A percentile compares a stretch with the other conserved stretches of the same genome.
Evolutionary conservation across 2,113 vertebrate genomes (phyloP).

Genomic region (Lates calcarifer): DNA sequence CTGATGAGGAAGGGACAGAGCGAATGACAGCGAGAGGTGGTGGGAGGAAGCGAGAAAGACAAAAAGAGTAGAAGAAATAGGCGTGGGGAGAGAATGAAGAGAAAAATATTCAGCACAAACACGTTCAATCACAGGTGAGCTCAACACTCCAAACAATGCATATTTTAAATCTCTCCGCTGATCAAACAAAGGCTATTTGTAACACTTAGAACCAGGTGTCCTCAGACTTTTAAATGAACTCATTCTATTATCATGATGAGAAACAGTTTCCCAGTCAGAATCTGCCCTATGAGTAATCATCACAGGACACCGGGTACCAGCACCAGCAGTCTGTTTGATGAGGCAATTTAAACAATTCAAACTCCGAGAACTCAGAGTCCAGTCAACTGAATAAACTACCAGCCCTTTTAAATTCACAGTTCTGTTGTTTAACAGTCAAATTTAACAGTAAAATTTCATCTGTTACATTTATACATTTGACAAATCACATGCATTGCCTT

Average conservation of each 20-base stretch:
- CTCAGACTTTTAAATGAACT: constrained; percentile 78
- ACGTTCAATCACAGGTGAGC: background rate
- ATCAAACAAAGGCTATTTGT: background rate
- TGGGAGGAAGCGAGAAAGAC: background rate
- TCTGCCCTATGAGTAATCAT: constrained; percentile 88
- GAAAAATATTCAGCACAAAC: constrained; percentile 3
- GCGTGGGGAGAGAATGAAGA: constrained; percentile 7
- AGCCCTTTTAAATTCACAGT: background rate
- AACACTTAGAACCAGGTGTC: constrained; percentile 52
- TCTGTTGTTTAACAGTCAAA: background rate
- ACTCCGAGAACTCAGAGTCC: constrained; percentile 9
- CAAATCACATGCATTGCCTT: too few species aligned
- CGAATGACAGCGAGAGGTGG: background rate
- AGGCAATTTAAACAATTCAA: background rate
- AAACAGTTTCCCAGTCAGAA: constrained; percentile 82
- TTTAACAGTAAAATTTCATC: too few species aligned
- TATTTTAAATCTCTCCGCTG: background rate
- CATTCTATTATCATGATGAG: constrained; percentile 80
- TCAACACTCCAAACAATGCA: background rate
- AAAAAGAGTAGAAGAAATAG: background rate
- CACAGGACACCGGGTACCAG: constrained; percentile 74
- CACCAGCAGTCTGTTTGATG: constrained; percentile 23
- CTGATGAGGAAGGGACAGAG: constrained; percentile 71
- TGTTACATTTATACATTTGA: background rate
- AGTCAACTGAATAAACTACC: background rate